phyloP scores from a whole-genome alignment of 2,113 vertebrate species.

The Brevimyrus niger region DNA sequence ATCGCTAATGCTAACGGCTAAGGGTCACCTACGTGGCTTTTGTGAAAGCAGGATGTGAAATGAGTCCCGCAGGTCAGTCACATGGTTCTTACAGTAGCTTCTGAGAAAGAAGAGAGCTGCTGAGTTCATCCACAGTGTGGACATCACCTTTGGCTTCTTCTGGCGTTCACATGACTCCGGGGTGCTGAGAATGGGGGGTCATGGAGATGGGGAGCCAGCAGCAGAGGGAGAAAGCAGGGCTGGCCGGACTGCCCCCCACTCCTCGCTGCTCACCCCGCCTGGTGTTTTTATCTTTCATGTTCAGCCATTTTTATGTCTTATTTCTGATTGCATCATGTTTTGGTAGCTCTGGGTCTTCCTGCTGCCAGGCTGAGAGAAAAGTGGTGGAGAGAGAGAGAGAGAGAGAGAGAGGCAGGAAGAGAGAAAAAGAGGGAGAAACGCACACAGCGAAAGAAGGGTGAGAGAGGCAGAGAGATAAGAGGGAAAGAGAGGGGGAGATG shows the following conservation, averaged over 20 bases:
- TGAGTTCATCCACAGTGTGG: not conserved
- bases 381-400: not conserved
- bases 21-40: not conserved
- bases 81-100: not conserved
- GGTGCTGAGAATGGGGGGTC: not conserved
- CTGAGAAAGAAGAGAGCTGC: not conserved
- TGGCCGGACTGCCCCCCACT: not conserved
- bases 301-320: not conserved
- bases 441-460: no score
- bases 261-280: not conserved
- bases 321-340: not conserved
- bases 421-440: not conserved
- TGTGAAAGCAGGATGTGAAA: not conserved
- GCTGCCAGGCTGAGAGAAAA: not conserved
- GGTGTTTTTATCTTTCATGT: not conserved
- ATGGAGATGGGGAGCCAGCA: not conserved
- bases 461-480: not conserved
- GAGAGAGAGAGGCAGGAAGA: not conserved
- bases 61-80: not conserved
- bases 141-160: not conserved
- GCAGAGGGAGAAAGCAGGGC: not conserved
- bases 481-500: no score
- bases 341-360: not conserved
- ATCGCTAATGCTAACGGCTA: not conserved
- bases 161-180: not conserved